phyloP scores from a whole-genome alignment of 2,113 vertebrate species.

The Corapipo altera region DNA sequence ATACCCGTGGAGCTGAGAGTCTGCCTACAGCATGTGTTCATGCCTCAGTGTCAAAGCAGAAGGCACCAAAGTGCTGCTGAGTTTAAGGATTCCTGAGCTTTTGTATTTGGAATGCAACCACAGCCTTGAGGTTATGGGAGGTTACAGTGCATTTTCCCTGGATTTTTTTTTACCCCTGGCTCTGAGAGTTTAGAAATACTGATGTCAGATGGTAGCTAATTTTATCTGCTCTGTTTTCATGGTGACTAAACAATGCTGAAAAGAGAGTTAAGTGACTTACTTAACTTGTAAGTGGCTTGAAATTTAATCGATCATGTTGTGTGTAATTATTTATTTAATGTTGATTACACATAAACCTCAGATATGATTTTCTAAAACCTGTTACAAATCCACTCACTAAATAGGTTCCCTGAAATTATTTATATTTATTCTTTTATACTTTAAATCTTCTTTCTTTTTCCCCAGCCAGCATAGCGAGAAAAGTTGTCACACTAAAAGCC shows the following conservation, averaged over 20 bases:
- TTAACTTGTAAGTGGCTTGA: neutral
- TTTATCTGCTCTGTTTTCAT: neutral
- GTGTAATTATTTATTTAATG: neutral
- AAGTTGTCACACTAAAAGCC: neutral
- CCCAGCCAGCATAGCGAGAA: neutral
- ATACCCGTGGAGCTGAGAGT: neutral
- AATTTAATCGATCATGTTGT: neutral
- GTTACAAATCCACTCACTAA: neutral
- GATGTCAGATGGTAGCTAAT: neutral
- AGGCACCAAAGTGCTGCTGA: neutral
- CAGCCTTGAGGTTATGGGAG: neutral
- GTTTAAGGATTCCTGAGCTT: neutral
- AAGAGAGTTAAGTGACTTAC: neutral
- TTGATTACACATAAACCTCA: neutral
- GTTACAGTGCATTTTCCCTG: neutral
- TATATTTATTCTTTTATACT: neutral
- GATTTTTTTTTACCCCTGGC: neutral
- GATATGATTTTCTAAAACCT: neutral
- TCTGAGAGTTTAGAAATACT: neutral
- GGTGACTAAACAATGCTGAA: neutral
- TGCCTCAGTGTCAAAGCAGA: neutral
- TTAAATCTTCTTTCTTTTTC: neutral
- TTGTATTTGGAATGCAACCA: neutral
- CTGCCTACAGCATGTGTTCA: neutral
- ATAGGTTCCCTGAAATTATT: neutral